Conservation (phyloP, 2,797 vertebrate species). For the Muraenolepis orangiensis region DNA sequence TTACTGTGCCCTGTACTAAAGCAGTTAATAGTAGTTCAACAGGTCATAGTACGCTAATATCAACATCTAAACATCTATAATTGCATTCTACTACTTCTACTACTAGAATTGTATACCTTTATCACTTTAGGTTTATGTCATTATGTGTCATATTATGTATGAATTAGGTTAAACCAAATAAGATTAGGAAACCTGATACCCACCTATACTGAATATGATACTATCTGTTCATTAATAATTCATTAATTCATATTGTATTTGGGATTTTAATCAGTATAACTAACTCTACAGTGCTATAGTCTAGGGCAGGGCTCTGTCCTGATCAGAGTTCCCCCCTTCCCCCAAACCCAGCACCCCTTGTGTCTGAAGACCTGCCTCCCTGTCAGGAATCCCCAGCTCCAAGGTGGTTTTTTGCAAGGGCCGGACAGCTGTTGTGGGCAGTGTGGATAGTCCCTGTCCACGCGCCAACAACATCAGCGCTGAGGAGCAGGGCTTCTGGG, state of each 20-base stretch:
- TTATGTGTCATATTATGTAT: not conserved
- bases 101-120: too few species aligned
- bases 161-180: not conserved
- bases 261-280: not conserved
- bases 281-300: too few species aligned
- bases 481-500: conserved; percentile 43
- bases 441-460: conserved; percentile 55
- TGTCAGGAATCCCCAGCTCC: conserved; percentile 65
- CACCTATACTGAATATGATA: not conserved
- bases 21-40: not conserved
- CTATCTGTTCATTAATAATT: too few species aligned
- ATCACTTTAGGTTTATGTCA: conserved; percentile 1
- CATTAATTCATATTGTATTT: not conserved
- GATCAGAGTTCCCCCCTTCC: conserved; percentile 40
- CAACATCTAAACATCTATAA: too few species aligned
- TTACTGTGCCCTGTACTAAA: not conserved
- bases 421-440: conserved; percentile 63
- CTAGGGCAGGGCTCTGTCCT: conserved; percentile 51
- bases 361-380: conserved; percentile 55
- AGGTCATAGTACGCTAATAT: too few species aligned
- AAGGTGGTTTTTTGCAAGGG: conserved; percentile 55
- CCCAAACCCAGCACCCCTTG: not conserved
- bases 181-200: too few species aligned
- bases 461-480: conserved; percentile 58
- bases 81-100: too few species aligned